A percentile compares a stretch with the other conserved stretches of the same genome.
phyloP scores from a whole-genome alignment of 2,888 invertebrate genomes.

The Dicyrtoma fusca region DNA sequence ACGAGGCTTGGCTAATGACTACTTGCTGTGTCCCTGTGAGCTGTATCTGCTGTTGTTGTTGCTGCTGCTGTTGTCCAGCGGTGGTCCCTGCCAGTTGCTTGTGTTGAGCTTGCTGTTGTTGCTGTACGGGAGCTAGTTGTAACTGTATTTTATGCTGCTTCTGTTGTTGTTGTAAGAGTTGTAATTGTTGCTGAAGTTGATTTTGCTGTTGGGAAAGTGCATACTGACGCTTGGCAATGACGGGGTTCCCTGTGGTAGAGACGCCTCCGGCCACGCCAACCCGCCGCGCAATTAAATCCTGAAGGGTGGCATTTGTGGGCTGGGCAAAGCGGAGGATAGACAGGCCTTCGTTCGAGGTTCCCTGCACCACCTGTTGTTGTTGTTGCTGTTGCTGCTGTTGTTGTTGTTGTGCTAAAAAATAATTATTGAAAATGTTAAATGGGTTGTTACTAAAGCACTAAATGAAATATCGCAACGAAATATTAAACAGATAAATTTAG shows the following conservation, averaged over 20 bases:
- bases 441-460: too few species aligned
- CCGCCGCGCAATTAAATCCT: constrained; percentile 26
- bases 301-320: constrained; percentile 4
- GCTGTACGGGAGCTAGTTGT: constrained; percentile 19
- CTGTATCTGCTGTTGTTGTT: not conserved
- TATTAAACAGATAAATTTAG: too few species aligned
- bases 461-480: too few species aligned
- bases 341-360: not conserved
- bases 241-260: not conserved
- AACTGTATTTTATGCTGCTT: constrained; percentile 21
- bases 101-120: constrained; percentile 20
- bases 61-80: not conserved
- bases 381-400: not conserved
- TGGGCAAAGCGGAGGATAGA: constrained; percentile 9
- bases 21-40: constrained; percentile 24
- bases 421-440: too few species aligned
- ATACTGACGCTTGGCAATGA: constrained; percentile 27
- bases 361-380: too few species aligned
- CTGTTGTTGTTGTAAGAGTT: constrained; percentile 39
- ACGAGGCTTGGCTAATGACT: constrained; percentile 36
- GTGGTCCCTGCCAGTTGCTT: not conserved
- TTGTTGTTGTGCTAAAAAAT: too few species aligned
- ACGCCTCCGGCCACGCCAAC: not conserved
- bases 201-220: constrained; percentile 31
- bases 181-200: constrained; percentile 38